A percentile compares a stretch with the other conserved stretches of the same genome.
Conservation (phyloP, 2,113 vertebrate species). For the Gallinago undulata region DNA sequence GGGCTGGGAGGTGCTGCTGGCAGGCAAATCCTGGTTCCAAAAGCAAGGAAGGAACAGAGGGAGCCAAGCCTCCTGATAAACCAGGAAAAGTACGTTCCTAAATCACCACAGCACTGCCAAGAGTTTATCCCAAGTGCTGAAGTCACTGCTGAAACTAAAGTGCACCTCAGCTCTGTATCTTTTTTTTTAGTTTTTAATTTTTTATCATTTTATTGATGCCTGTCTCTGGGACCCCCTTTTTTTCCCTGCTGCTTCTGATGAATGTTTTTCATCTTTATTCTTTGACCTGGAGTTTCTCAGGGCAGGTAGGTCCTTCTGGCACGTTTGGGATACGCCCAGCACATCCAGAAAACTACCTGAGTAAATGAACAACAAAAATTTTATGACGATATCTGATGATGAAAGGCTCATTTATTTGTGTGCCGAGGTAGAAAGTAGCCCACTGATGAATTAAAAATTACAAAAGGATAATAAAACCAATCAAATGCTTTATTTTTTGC, state of each 20-base stretch:
- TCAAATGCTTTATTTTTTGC: neutral
- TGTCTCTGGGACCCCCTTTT: neutral
- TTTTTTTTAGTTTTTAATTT: neutral
- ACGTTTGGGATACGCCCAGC: neutral
- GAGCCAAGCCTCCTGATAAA: fast-evolving
- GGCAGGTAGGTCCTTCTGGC: neutral
- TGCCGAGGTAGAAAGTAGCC: neutral
- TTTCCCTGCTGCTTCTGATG: neutral
- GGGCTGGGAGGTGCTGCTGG: neutral
- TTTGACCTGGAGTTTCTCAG: neutral
- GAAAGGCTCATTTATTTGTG: neutral
- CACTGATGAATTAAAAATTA: neutral
- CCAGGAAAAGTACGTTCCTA: fast-evolving
- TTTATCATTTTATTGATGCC: neutral
- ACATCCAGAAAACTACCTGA: neutral
- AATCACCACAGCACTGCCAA: neutral
- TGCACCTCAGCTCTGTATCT: neutral
- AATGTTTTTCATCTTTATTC: neutral
- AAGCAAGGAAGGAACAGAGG: neutral
- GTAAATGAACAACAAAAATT: neutral
- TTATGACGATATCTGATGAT: neutral
- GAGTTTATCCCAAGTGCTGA: fast-evolving
- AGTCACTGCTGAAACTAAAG: neutral
- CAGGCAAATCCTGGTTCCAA: neutral
- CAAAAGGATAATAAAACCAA: neutral